Base-by-base conservation (phyloP, 1,140 invertebrate genomes). In the Scaptodrosophila lebanonensis region DNA sequence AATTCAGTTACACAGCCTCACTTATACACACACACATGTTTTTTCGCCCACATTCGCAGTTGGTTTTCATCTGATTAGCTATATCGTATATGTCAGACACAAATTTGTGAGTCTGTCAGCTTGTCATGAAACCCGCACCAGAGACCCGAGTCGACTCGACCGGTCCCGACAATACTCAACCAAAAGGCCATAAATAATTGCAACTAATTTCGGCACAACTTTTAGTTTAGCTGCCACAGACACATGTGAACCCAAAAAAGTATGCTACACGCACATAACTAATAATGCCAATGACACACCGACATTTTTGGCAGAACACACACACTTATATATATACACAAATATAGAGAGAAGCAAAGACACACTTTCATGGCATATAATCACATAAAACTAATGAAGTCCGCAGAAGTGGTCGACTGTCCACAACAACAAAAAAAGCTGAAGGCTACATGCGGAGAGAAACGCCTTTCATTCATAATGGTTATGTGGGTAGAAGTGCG, bases 381-480 rank as follows among this genome's bases (percentile, higher is more conserved):
- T 77, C 73, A 66, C 75, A 79, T 79, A 73, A 79, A 79, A 73
- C 68, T 82, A 79, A 79, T 79, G 76, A 77, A 79, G 68, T 82
- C 65, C 51, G 58, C 63, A 76, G 71, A 77, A 77, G 58, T 51
- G 66, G 53, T 67, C 47, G 62, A 49, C 53, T 44, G 56, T 62
- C 71, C n/a, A n/a, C n/a, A n/a, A n/a, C n/a, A n/a, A n/a, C n/a
- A 20, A 35, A 18, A 39, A 8, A 33, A 48, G 50, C 35, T 54
- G 43, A 0, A 42, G 45, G 38, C 29, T 35, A 61, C 56, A 48
- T 33, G 17, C 27, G n/a, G 18, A 57, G n/a, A 62, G 27, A 57
- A 45, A 57, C 48, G 43, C 54, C 66, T 62, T 52, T 53, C 42
- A 48, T 54, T 42, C 63, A 58, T 40, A 64, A 65, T 60, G 64